Evolutionary conservation across 2,797 vertebrate genomes (phyloP).

Genomic region (Smutsia temminckii): DNA sequence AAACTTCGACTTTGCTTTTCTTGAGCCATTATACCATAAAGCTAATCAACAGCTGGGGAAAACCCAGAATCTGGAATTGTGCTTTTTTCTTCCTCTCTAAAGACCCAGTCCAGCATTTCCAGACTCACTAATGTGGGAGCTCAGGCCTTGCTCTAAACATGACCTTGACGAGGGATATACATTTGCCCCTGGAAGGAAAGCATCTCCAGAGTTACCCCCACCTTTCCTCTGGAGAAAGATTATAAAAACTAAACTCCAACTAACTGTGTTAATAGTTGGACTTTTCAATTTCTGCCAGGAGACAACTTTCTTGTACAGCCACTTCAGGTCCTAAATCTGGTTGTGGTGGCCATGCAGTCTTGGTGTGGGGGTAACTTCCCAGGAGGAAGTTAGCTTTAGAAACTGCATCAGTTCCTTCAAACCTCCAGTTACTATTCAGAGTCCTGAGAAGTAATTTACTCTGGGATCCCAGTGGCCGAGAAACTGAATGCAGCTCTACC

Average conservation of each 20-base stretch:
- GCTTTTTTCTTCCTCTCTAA: not conserved
- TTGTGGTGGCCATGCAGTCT: not conserved
- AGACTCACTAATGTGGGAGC: not conserved
- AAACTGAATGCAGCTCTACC: not conserved
- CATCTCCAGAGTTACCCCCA: not conserved
- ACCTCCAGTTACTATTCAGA: slow-evolving; percentile 30
- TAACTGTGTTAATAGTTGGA: accelerated
- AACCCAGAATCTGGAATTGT: not conserved
- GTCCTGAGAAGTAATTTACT: slow-evolving; percentile 47
- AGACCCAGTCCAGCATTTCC: not conserved
- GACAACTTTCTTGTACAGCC: not conserved
- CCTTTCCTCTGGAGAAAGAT: not conserved
- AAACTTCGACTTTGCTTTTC: slow-evolving; percentile 3
- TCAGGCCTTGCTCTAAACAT: not conserved
- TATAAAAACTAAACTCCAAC: not conserved
- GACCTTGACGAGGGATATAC: not conserved
- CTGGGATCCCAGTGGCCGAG: slow-evolving; percentile 9
- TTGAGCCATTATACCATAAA: not conserved
- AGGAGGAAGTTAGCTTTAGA: slow-evolving; percentile 63
- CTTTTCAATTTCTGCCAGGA: slow-evolving; percentile 1
- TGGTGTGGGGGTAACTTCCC: slow-evolving; percentile 54
- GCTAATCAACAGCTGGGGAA: not conserved
- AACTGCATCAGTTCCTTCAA: slow-evolving; percentile 15
- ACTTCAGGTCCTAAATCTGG: slow-evolving; percentile 33
- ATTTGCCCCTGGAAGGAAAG: not conserved